phyloP scores from a whole-genome alignment of 2,888 invertebrate genomes.

The Kryphioiulus occultus region DNA sequence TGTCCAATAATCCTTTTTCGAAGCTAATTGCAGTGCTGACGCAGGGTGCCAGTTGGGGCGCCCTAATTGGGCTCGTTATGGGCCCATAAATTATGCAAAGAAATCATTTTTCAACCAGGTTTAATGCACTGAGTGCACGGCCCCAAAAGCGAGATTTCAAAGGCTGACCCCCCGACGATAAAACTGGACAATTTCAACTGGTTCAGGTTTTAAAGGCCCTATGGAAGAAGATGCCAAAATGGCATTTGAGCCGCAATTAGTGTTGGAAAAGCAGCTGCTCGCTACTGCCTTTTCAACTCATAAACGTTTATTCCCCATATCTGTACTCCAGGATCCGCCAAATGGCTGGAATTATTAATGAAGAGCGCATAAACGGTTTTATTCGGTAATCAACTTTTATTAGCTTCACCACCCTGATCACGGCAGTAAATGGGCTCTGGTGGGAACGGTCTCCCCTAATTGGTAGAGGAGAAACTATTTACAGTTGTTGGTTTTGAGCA shows the following conservation, averaged over 20 bases:
- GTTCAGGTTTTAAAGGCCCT: too few relatives aligned
- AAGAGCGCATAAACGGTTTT: conserved; percentile 17
- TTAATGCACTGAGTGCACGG: neutral
- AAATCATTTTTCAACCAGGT: neutral
- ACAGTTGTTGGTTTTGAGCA: neutral
- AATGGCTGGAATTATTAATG: conserved; percentile 25
- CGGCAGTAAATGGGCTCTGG: neutral
- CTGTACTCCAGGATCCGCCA: neutral
- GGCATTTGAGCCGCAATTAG: neutral
- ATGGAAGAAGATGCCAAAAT: neutral
- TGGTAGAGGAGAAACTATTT: neutral
- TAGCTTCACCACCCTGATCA: neutral
- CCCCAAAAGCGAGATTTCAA: too few relatives aligned
- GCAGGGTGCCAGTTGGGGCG: neutral
- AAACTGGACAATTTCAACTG: neutral
- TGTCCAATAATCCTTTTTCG: neutral
- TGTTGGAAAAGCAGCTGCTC: neutral
- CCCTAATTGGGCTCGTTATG: neutral
- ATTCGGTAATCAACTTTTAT: conserved; percentile 29
- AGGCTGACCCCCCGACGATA: neutral
- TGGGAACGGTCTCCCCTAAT: neutral
- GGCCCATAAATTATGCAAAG: neutral
- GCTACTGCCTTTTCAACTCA: neutral
- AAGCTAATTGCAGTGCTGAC: neutral
- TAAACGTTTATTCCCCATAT: conserved; percentile 22